Percentiles rank a stretch among this genome's conserved stretches.
phyloP scores from a whole-genome alignment of 2,888 invertebrate species.

The Tubulanus polymorphus region DNA sequence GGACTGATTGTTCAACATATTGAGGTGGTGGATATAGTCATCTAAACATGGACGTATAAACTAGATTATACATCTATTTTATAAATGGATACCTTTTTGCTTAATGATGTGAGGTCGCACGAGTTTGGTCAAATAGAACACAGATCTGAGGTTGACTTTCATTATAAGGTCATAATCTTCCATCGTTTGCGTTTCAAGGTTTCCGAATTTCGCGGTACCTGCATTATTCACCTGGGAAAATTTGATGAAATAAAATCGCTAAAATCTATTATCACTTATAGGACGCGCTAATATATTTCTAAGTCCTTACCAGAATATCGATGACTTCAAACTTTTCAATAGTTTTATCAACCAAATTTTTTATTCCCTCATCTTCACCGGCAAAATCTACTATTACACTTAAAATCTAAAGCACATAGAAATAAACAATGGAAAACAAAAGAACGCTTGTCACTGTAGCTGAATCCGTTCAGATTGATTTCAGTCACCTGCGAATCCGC shows the following conservation, averaged over 20 bases:
- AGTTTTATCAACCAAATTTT: conserved; percentile 15
- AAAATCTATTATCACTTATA: too few species aligned
- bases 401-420: too few species aligned
- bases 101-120: conserved; percentile 25
- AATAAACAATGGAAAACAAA: conserved; percentile 21
- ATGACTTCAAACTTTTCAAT: conserved; percentile 21
- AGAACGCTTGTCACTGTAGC: conserved; percentile 19
- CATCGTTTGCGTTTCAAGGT: conserved; percentile 16
- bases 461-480: too few species aligned
- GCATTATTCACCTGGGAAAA: conserved; percentile 30
- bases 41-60: too few species aligned
- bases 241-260: too few species aligned
- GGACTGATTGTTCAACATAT: not conserved
- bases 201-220: conserved; percentile 19
- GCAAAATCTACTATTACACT: too few species aligned
- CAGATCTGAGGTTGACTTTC: conserved; percentile 25
- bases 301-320: conserved; percentile 23
- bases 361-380: conserved; percentile 13
- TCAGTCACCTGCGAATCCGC: conserved; percentile 21
- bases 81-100: conserved; percentile 26
- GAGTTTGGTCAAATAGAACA: conserved; percentile 24
- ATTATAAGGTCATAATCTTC: too few species aligned
- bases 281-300: too few species aligned
- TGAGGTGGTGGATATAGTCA: too few species aligned
- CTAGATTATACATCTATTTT: too few species aligned